Base-by-base conservation (phyloP, 2,888 invertebrate genomes). In the Silvanus unidentatus region DNA sequence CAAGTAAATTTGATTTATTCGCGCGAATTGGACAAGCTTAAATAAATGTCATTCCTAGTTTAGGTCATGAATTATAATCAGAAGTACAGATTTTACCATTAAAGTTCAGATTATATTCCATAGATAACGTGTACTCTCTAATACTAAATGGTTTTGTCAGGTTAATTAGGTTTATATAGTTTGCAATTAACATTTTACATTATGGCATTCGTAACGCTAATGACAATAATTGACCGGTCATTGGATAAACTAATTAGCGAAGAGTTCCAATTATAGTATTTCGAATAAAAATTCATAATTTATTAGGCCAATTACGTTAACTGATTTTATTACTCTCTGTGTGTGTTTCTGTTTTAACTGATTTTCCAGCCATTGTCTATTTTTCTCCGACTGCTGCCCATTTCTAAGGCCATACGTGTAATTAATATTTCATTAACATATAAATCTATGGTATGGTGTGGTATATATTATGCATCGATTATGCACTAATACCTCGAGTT, bases 1-100 rank as follows among this genome's bases (percentile, higher is more conserved):
- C 53, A 40, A 45, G 49, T 55, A 55, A 22, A 55, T 55, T 52
- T 49, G 55, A 53, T 55, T 55, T 55, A 53, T 52, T 50, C 49
- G 3, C 22, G 48, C 44, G 45, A 44, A 47, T 49, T 46, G 53
- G 53, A 53, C 52, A 49, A 22, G 44, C 49, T 47, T 52, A 55
- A 53, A 53, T 50, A 52, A 53, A 50, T 53, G 55, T 53, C 55
- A 50, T 43, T 53, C 40, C 30, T 44, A 35, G 15, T 29, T 22
- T 41, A 42, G 8, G 45, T 45, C 43, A 45, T 55, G 52, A 53
- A 55, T 55, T 51, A 54, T 49, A 57, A 57, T 55, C 53, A 54
- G 22, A 8, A 50, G 48, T 43, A 43, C 44, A 44, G 47, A 47
- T 47, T 48, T 49, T 47, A 34, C 41, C 39, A 40, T 37, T 49